A percentile compares a stretch with the other conserved stretches of the same genome.
Evolutionary conservation across 1,140 invertebrate species (phyloP).

Genomic region (Oreohelix idahoensis): DNA sequence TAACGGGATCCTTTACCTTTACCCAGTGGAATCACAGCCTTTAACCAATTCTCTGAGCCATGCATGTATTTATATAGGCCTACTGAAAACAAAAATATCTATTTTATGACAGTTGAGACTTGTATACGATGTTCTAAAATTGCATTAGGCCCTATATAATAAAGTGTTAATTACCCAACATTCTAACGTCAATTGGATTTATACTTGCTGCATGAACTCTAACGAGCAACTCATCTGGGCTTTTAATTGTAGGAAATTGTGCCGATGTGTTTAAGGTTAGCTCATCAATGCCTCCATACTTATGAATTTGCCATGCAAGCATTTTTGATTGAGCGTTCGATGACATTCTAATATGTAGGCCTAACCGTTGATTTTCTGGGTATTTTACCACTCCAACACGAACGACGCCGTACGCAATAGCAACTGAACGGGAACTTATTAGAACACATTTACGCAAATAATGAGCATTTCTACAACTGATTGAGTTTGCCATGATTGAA

Average conservation of each 20-base stretch:
- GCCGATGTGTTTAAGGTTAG: slow-evolving; percentile 52
- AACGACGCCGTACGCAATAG: too few relatives aligned
- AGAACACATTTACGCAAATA: background rate
- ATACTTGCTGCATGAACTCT: slow-evolving; percentile 87
- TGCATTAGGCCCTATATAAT: background rate
- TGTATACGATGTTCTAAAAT: too few relatives aligned
- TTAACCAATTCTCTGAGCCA: too few relatives aligned
- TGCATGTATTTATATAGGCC: too few relatives aligned
- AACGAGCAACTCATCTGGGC: slow-evolving; percentile 84
- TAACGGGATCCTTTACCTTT: too few relatives aligned
- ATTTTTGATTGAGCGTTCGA: slow-evolving; percentile 47
- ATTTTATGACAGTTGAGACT: too few relatives aligned
- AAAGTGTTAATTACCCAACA: slow-evolving; percentile 79
- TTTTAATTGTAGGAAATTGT: slow-evolving; percentile 79
- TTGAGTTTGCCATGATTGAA: background rate
- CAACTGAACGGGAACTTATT: too few relatives aligned
- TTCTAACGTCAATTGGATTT: slow-evolving; percentile 92
- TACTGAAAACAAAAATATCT: too few relatives aligned
- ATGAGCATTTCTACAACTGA: background rate
- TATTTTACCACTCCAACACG: background rate
- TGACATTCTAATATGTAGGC: background rate
- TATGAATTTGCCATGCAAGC: slow-evolving; percentile 67
- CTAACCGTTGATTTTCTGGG: background rate
- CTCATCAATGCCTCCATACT: slow-evolving; percentile 65
- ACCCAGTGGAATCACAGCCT: too few relatives aligned